Conservation (phyloP, 2,113 vertebrate genomes). For the Speoplatyrhinus poulsoni region DNA sequence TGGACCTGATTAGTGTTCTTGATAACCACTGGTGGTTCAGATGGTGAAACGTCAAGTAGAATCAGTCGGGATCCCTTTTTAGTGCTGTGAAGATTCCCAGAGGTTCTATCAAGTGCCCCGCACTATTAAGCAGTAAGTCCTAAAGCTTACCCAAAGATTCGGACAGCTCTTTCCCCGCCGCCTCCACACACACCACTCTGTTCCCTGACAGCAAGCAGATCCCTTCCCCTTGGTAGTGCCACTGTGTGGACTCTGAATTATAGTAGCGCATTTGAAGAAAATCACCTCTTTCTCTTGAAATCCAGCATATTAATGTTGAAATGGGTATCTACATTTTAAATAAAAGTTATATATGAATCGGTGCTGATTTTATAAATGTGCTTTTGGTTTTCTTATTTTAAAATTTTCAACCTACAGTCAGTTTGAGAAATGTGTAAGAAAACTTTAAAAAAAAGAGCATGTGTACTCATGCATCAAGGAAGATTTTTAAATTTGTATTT, state of each 20-base stretch:
- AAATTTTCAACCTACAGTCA: conserved; percentile 96
- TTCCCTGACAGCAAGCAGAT: conserved; percentile 77
- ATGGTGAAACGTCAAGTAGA: conserved; percentile 55
- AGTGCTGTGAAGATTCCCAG: conserved; percentile 70
- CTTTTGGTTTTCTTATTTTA: conserved; percentile 89
- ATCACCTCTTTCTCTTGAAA: conserved; percentile 77
- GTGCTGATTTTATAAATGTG: conserved; percentile 99
- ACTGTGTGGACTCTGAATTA: conserved; percentile 96
- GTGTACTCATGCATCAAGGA: conserved; percentile 94
- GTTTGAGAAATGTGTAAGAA: conserved; percentile 98
- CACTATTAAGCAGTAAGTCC: conserved; percentile 45
- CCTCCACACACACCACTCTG: conserved; percentile 37
- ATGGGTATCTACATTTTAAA: conserved; percentile 99
- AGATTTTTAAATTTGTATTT: conserved; percentile 99
- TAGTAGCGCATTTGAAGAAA: conserved; percentile 91
- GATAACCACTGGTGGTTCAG: conserved; percentile 73
- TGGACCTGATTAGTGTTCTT: conserved; percentile 55
- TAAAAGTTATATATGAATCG: conserved; percentile 99
- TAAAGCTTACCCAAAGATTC: conserved; percentile 68
- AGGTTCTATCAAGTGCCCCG: conserved; percentile 46
- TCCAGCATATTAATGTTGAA: conserved; percentile 99
- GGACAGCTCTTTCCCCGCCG: conserved; percentile 54
- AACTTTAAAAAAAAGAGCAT: conserved; percentile 95
- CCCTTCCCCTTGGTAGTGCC: conserved; percentile 90
- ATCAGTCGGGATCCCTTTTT: conserved; percentile 62